Base-by-base conservation (phyloP, 2,113 vertebrate genomes). In the Gallinago media region DNA sequence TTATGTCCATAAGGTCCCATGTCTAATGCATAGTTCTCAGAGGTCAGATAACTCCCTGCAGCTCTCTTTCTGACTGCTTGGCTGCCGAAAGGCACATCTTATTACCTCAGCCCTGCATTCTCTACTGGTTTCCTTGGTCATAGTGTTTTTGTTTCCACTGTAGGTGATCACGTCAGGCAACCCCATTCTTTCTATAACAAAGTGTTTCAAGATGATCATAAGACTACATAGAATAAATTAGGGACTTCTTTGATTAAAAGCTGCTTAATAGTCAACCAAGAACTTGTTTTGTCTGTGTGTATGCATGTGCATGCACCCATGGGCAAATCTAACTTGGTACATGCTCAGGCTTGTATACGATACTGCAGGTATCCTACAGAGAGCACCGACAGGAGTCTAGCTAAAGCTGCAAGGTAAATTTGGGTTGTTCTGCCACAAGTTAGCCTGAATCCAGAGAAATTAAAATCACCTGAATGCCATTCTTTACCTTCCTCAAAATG, bases 241-340 rank as follows among this genome's bases (percentile, higher is more conserved):
- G 8, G 6, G 19, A 11, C 7, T 79, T 85, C 6, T 79, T 85
- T 36, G 8, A 38, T 61, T 74, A 75, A 89, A 61, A 85, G 11
- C 17, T 34, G 5, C 1, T 68, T 83, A n/a, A 44, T 49, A 85
- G 59, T 65, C 15, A 46, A n/a, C 16, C 27, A 15, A 82, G 52
- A 65, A 68, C 4, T 1, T 15, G 1, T 21, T 85, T 22, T 0
- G 0, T 47, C 9, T 52, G 9, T 46, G 27, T 8, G 11, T 15
- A 22, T 20, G 14, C 6, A 31, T 36, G 26, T 46, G 15, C 9
- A 15, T 25, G 72, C 8, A 61, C 8, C 13, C 47, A 55, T 4
- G 12, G 26, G 2, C 20, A 20, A 29, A 6, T 8, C 6, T 34
- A 55, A 44, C 16, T 50, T 65, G 8, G 8, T 79, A 13, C 2